Conservation (phyloP, 2,113 vertebrate species). For the Caretta caretta region DNA sequence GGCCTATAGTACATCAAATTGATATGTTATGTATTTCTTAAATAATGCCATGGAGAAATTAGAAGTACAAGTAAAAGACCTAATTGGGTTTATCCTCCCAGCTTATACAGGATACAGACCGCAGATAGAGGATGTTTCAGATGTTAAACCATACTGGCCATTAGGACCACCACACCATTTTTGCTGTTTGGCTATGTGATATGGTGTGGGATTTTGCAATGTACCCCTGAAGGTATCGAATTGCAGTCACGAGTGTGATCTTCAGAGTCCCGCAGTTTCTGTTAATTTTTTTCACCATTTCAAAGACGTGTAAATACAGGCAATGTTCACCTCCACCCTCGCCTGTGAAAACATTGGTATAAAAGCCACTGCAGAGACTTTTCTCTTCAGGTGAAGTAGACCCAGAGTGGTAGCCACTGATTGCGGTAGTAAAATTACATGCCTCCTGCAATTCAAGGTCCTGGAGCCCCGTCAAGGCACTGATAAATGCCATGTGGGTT, state of each 20-base stretch:
- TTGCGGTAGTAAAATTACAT: accelerated
- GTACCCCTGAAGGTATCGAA: not conserved
- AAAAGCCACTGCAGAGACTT: not conserved
- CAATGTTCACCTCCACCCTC: not conserved
- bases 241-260: not conserved
- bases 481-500: not conserved
- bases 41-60: not conserved
- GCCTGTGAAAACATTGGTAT: not conserved
- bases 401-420: not conserved
- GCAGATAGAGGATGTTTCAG: not conserved
- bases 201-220: not conserved
- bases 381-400: not conserved
- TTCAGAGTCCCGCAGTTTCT: accelerated
- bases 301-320: not conserved
- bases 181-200: not conserved
- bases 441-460: not conserved
- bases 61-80: not conserved
- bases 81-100: not conserved
- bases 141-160: accelerated
- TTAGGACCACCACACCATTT: not conserved
- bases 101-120: not conserved
- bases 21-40: not conserved
- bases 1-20: not conserved
- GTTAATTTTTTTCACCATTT: not conserved
- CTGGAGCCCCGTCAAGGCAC: not conserved